Evolutionary conservation across 1,140 invertebrate genomes (phyloP), one percentile per base, ranked within the genome.

Genomic region (Scaptomyza montana): DNA sequence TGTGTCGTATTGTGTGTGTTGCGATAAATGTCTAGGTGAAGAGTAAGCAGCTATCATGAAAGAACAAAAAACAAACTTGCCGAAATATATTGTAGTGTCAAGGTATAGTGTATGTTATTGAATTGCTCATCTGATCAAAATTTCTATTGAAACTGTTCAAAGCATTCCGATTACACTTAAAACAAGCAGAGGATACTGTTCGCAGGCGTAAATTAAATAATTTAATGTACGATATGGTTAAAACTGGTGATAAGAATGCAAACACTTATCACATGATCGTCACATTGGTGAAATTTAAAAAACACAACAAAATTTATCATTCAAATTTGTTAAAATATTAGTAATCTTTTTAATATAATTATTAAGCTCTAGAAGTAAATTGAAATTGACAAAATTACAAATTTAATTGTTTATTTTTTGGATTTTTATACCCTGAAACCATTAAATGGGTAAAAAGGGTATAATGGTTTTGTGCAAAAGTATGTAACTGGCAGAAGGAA

Each of bases 21-120:
- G 21, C 56, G 57, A 62, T 68, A 62, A 51, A 62, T 46, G 21
- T n/a, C 61, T 54, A 43, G 47, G 50, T 43, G 43, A 71, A 67
- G 9, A 19, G 33, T 2, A n/a, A 9, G 10, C n/a, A 33, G 36
- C 53, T 43, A 43, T 25, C 53, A 43, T 25, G 39, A 43, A 46
- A 46, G 30, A 33, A 33, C 30, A 21, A 47, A 36, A 36, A 36
- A 36, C 33, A 9, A 36, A 36, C 7, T 36, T 28, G 41, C 55
- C 55, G 43, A 59, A 59, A 47, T 21, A 19, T 59, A 0, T 5
- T 19, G n/a, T 43, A 0, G 10, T 19, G n/a, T 43, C 39, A 43
- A 43, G 19, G 19, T 19, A 39, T 8, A 7, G 5, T 21, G 6
- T n/a, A 43, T 56, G n/a, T 43, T 43, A 25, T 54, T 54, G 5